phyloP scores from a whole-genome alignment of 2,797 vertebrate species.

The Hypotaenidia okinawae region DNA sequence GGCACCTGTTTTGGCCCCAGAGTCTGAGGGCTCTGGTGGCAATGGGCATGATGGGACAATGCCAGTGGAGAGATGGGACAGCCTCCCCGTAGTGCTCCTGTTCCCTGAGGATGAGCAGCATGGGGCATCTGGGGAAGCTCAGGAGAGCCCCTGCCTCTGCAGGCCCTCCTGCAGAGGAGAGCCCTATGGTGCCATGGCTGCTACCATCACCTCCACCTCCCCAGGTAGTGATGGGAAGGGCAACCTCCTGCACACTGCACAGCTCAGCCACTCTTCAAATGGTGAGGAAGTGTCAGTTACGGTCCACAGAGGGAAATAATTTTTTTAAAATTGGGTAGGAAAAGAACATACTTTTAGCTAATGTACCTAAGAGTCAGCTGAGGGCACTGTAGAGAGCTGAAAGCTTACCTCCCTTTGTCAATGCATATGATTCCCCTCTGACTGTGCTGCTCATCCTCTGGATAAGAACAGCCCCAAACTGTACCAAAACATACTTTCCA shows the following conservation, averaged over 20 bases:
- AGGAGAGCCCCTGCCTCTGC: not conserved
- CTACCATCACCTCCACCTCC: not conserved
- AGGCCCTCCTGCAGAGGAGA: fast-evolving
- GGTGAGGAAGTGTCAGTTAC: not conserved
- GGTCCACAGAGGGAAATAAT: not conserved
- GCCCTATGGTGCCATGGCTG: fast-evolving
- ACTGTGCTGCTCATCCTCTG: not conserved
- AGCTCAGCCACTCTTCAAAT: not conserved
- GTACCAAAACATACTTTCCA: slow-evolving; percentile 8
- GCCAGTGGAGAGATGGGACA: not conserved
- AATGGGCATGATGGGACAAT: not conserved
- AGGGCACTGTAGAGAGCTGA: not conserved
- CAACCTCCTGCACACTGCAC: not conserved
- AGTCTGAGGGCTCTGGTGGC: fast-evolving
- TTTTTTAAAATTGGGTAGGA: not conserved
- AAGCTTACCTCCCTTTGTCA: not conserved
- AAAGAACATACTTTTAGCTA: not conserved
- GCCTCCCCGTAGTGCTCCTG: not conserved
- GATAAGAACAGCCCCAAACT: not conserved
- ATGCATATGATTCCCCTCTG: not conserved
- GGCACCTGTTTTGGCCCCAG: not conserved
- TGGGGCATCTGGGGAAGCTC: not conserved
- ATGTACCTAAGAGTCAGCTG: not conserved
- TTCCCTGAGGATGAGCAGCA: not conserved
- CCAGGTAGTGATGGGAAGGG: fast-evolving